A percentile compares a stretch with the other conserved stretches of the same genome.
Evolutionary conservation across 1,140 invertebrate species (phyloP).

Genomic region (Camponotus pennsylvanicus): DNA sequence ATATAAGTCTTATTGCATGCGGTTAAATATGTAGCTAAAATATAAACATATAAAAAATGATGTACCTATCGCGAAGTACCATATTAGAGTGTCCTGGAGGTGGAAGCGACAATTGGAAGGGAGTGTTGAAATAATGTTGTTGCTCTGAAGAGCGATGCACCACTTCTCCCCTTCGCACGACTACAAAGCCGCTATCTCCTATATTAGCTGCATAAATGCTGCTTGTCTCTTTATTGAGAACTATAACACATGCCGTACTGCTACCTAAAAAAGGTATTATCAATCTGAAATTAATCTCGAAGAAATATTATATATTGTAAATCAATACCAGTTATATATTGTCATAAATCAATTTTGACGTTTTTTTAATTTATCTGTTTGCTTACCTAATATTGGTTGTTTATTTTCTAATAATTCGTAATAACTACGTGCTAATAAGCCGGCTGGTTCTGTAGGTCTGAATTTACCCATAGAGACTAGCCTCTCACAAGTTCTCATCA

Average conservation of each 20-base stretch:
- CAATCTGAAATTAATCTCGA: not conserved
- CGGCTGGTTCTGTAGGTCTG: slow-evolving; percentile 93
- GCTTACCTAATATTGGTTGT: slow-evolving; percentile 94
- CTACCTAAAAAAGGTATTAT: slow-evolving; percentile 89
- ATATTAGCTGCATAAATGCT: slow-evolving; percentile 98
- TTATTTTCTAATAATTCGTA: slow-evolving; percentile 97
- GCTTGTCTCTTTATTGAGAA: slow-evolving; percentile 95
- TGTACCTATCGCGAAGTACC: slow-evolving; percentile 94
- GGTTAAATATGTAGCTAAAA: slow-evolving; percentile 26
- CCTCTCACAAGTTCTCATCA: slow-evolving; percentile 98
- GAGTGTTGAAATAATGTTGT: slow-evolving; percentile 99
- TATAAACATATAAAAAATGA: not conserved
- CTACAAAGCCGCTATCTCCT: slow-evolving; percentile 98
- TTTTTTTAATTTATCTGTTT: not conserved
- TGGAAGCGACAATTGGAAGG: slow-evolving; percentile 97
- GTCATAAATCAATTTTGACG: not conserved
- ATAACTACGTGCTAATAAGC: slow-evolving; percentile 95
- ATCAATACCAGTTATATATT: too few species aligned
- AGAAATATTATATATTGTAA: not conserved
- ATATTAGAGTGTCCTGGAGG: slow-evolving; percentile 94
- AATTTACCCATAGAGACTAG: slow-evolving; percentile 96
- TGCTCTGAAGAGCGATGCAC: slow-evolving; percentile 98
- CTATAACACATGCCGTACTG: slow-evolving; percentile 98
- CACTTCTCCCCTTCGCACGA: slow-evolving; percentile 94
- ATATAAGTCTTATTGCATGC: not conserved